Evolutionary conservation across 2,113 vertebrate genomes (phyloP), one percentile per base, ranked within the genome.

Genomic region (Isurus oxyrinchus): DNA sequence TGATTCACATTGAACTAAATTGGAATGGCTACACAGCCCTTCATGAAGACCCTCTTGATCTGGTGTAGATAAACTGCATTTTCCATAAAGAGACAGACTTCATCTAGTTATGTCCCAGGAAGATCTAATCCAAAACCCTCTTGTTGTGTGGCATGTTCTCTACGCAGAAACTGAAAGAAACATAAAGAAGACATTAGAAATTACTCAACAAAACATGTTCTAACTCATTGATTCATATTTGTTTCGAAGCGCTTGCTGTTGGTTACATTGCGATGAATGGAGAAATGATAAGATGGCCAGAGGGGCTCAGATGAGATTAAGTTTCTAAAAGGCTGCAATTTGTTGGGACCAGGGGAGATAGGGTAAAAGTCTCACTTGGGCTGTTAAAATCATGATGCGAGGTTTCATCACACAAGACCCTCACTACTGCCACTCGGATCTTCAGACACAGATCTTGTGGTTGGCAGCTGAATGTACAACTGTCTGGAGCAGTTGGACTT

Each of bases 81-180:
- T 95, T 95, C 93, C 93, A 67, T 72, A 76, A 95, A 95, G 44
- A 95, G 67, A 31, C 40, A 27, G 93, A 19, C 49, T 72, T 55
- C 94, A 31, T 49, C 25, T 35, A 44, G 66, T 27, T 55, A 53
- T 76, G 67, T 95, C 94, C 44, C 40, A 31, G 13, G 25, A 95
- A 49, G 67, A 72, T 55, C 44, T 55, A 49, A 72, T 31, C 49
- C 66, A 69, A 72, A 44, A 35, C 25, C 25, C 66, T 55, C 67
- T 72, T 72, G 94, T 55, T 27, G 49, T 55, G 11, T 72, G 61
- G 94, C 94, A 95, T 27, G 4, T 95, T 55, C 31, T 95, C 94
- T 95, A 95, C 14, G 25, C 49, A 44, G 11, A 5, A 72, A 95
- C 94, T 95, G 94, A 72, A 94, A 94, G 87, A 94, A 95, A 35